phyloP scores from a whole-genome alignment of 1,140 invertebrate genomes.

The Drosophila saltans region DNA sequence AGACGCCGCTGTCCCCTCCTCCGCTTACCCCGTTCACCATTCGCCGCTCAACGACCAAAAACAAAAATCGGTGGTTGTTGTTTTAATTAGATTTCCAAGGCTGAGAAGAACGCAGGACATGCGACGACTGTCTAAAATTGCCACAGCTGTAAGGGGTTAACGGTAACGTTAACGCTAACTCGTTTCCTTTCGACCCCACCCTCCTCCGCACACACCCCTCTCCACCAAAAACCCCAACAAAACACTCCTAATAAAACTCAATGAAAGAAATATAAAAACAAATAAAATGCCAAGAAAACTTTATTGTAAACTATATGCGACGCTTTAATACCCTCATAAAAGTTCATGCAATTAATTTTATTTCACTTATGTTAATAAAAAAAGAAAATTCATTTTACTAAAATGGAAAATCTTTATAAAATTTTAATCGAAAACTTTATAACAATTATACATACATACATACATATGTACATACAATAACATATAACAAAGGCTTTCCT shows the following conservation, averaged over 20 bases:
- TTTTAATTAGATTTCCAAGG: conserved; percentile 80
- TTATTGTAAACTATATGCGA: background rate
- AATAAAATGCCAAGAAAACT: conserved; percentile 2
- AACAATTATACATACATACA: no score
- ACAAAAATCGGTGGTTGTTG: conserved; percentile 81
- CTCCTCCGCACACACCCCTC: background rate
- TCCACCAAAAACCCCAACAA: background rate
- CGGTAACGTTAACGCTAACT: conserved; percentile 59
- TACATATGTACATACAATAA: no score
- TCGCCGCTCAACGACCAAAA: conserved; percentile 41
- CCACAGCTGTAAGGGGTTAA: conserved; percentile 79
- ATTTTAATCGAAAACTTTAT: no score
- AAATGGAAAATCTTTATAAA: no score
- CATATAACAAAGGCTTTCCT: no score
- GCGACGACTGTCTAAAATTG: conserved; percentile 76
- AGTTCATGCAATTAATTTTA: no score
- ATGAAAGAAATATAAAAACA: conserved; percentile 12
- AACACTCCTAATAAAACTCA: conserved; percentile 7
- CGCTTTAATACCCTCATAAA: background rate
- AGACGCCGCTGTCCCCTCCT: conserved; percentile 32
- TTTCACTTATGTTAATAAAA: no score
- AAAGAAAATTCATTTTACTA: no score
- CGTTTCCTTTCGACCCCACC: conserved; percentile 22
- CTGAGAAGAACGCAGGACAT: conserved; percentile 35
- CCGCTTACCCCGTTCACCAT: background rate